phyloP scores from a whole-genome alignment of 2,113 vertebrate species.

The Phodopus roborovskii region DNA sequence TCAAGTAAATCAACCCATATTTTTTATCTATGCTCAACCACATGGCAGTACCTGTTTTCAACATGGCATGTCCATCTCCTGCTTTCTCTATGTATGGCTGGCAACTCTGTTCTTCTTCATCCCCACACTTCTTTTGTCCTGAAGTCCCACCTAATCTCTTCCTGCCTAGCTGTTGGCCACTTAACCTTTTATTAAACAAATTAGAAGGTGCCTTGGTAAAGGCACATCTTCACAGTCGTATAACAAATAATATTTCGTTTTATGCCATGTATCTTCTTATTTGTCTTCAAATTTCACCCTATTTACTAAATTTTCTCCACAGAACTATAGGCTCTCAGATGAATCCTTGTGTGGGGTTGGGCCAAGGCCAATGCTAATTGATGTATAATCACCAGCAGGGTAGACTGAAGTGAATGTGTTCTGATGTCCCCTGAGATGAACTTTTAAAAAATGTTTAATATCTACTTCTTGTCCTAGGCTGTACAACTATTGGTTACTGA shows the following conservation, averaged over 20 bases:
- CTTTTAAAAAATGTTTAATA: background rate
- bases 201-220: background rate
- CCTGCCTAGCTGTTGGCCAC: background rate
- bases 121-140: background rate
- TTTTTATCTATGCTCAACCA: background rate
- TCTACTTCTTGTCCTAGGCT: background rate
- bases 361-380: background rate
- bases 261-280: background rate
- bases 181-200: background rate
- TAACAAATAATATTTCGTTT: background rate
- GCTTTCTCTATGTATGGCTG: background rate
- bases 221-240: background rate
- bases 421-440: background rate
- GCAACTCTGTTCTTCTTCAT: background rate
- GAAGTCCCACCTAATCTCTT: background rate
- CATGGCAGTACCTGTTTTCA: background rate
- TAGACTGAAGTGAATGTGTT: background rate
- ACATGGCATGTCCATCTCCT: background rate
- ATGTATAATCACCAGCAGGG: background rate
- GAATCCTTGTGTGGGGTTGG: background rate
- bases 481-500: background rate
- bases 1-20: background rate
- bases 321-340: background rate
- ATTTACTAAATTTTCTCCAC: conserved; percentile 24
- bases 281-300: background rate